A percentile compares a stretch with the other conserved stretches of the same genome.
Conservation (phyloP, 1,140 invertebrate genomes). For the Nasonia longicornis region DNA sequence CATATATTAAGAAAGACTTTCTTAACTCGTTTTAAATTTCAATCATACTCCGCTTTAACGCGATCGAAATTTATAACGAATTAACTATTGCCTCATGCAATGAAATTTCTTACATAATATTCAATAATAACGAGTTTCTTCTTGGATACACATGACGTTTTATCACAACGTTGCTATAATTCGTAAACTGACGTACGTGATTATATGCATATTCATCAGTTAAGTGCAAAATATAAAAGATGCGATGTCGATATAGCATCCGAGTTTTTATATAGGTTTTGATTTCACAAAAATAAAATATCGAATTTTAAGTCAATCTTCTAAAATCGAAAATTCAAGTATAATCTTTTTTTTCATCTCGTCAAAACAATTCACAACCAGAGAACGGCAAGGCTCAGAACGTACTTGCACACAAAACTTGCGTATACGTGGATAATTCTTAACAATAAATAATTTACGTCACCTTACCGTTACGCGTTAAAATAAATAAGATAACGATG, state of each 20-base stretch:
- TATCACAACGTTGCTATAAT: slow-evolving; percentile 1
- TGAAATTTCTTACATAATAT: too few species aligned
- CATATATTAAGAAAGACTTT: background rate
- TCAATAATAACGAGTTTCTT: background rate
- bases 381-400: slow-evolving; percentile 14
- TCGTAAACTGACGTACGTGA: background rate
- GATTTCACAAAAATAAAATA: background rate
- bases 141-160: background rate
- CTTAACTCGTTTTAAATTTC: background rate
- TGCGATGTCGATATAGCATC: background rate
- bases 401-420: background rate
- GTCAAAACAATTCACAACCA: slow-evolving; percentile 28
- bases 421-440: background rate
- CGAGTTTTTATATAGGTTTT: background rate
- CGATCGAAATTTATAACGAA: background rate
- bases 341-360: background rate
- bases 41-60: background rate
- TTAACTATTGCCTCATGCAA: background rate
- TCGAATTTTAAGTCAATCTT: background rate
- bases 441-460: slow-evolving; percentile 17
- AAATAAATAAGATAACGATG: slow-evolving; percentile 16
- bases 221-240: background rate
- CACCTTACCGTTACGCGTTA: background rate
- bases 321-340: background rate
- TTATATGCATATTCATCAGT: background rate